Percentiles rank a stretch among this genome's conserved stretches.
Conservation (phyloP, 2,797 vertebrate genomes). For the Euphonia xanthogaster region DNA sequence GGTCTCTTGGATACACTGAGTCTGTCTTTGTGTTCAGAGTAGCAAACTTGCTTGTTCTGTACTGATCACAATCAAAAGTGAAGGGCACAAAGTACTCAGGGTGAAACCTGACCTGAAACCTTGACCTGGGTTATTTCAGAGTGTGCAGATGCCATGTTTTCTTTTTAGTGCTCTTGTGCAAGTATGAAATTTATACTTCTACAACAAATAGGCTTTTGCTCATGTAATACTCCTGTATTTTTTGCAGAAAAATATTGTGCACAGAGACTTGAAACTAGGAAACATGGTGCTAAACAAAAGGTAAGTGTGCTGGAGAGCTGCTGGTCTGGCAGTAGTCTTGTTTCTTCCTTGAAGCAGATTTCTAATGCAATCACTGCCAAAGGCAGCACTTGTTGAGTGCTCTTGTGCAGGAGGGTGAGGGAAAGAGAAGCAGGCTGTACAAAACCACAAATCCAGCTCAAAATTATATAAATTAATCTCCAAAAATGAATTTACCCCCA, state of each 20-base stretch:
- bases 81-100: neutral
- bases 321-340: neutral
- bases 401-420: neutral
- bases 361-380: neutral
- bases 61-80: neutral
- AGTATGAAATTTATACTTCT: neutral
- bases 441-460: neutral
- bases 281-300: constrained; percentile 99
- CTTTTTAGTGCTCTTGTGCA: neutral
- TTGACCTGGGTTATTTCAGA: neutral
- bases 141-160: neutral
- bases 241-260: constrained; percentile 97
- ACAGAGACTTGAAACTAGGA: constrained; percentile 98
- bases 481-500: neutral
- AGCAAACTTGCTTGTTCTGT: neutral
- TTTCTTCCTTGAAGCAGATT: neutral
- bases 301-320: constrained; percentile 73
- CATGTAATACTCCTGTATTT: neutral
- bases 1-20: neutral
- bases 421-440: neutral
- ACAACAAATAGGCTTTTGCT: neutral
- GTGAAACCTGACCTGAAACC: neutral
- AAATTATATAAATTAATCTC: neutral
- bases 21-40: neutral
- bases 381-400: neutral